Evolutionary conservation across 2,797 vertebrate species (phyloP).

Genomic region (Neomorphus geoffroyi): DNA sequence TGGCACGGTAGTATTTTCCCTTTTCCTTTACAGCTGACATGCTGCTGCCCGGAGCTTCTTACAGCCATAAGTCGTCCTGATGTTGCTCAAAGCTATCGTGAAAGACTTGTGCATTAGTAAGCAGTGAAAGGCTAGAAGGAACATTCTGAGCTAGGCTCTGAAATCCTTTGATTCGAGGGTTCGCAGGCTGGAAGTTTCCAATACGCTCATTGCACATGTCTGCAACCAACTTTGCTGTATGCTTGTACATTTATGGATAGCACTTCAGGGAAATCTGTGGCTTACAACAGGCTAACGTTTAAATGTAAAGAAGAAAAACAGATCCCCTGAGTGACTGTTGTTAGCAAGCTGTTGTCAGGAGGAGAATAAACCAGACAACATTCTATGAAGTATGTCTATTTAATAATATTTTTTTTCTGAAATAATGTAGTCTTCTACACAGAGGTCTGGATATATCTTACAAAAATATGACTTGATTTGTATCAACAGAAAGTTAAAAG

Average conservation of each 20-base stretch:
- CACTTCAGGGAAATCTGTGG: constrained; percentile 10
- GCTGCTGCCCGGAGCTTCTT: neutral
- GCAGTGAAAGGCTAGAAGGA: neutral
- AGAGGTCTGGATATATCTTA: neutral
- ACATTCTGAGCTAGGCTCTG: neutral
- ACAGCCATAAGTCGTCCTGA: neutral
- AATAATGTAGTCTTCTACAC: neutral
- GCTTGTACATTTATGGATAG: neutral
- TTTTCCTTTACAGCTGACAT: neutral
- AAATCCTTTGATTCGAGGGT: neutral
- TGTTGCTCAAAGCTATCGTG: neutral
- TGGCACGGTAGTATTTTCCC: neutral
- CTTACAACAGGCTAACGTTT: constrained; percentile 31
- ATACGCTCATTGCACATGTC: neutral
- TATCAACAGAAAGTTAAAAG: neutral
- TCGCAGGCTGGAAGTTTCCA: constrained; percentile 10
- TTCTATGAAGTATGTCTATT: neutral
- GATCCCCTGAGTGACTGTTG: constrained; percentile 15
- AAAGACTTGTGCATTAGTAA: neutral
- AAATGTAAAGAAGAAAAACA: constrained; percentile 37
- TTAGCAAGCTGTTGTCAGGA: constrained; percentile 21
- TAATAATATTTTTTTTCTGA: neutral
- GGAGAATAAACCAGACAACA: constrained; percentile 7
- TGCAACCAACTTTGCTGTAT: neutral
- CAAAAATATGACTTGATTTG: neutral